A percentile compares a stretch with the other conserved stretches of the same genome.
phyloP scores from a whole-genome alignment of 2,888 invertebrate genomes.

The Tachystola acroxantha region DNA sequence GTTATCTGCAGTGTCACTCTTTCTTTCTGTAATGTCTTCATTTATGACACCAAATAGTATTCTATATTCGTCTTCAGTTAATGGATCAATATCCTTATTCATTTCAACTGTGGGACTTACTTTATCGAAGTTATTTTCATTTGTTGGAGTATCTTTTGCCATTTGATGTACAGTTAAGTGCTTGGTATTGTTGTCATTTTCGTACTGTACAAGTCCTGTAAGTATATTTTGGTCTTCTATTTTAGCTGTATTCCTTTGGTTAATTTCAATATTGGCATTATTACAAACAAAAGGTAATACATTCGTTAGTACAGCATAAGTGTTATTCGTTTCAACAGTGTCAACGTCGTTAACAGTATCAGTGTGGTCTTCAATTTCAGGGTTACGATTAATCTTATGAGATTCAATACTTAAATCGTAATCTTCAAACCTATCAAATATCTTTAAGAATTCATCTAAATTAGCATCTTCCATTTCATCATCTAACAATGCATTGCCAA shows the following conservation, averaged over 20 bases:
- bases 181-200: no score
- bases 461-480: neutral
- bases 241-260: neutral
- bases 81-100: neutral
- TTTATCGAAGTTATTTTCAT: no score
- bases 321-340: neutral
- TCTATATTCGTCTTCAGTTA: neutral
- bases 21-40: constrained; percentile 1
- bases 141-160: no score
- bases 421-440: neutral
- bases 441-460: constrained; percentile 13
- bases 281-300: no score
- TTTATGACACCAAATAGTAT: neutral
- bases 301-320: no score
- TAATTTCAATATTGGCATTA: neutral
- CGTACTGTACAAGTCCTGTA: neutral
- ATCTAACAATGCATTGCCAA: no score
- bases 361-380: neutral
- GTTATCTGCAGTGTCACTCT: no score
- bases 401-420: no score
- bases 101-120: no score
- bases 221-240: neutral
- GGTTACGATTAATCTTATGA: no score
- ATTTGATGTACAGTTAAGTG: no score
- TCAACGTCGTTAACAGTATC: no score